phyloP scores from a whole-genome alignment of 2,888 invertebrate genomes.

The Drosophila engyochracea region DNA sequence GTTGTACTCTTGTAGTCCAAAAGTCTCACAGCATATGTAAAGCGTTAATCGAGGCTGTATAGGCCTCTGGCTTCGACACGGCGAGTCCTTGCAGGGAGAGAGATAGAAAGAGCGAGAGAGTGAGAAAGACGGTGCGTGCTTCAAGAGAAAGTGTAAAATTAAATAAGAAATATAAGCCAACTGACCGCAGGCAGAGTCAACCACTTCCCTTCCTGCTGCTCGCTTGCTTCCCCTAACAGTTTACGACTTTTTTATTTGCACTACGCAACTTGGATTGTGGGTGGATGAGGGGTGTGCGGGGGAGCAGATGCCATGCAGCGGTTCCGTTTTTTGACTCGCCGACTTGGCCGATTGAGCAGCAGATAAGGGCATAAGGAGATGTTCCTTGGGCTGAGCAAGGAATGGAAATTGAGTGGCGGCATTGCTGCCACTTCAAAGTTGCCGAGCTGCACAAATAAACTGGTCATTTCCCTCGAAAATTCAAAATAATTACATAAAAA shows the following conservation, averaged over 20 bases:
- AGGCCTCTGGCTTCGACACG: conserved; percentile 1
- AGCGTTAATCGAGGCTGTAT: conserved; percentile 40
- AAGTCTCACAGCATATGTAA: conserved; percentile 49
- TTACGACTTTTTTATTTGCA: conserved; percentile 73
- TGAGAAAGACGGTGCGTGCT: conserved; percentile 1
- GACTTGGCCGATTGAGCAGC: conserved; percentile 55
- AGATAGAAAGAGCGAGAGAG: not conserved
- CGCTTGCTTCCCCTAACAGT: conserved; percentile 22
- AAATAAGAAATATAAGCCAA: conserved; percentile 73
- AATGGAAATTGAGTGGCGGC: conserved; percentile 28
- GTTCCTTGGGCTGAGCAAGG: not conserved
- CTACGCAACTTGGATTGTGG: conserved; percentile 37
- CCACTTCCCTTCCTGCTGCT: not conserved
- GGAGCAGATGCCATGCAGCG: conserved; percentile 44
- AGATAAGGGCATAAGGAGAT: conserved; percentile 35
- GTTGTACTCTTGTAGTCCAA: conserved; percentile 6
- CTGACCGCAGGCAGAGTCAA: conserved; percentile 64
- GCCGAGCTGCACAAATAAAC: conserved; percentile 35
- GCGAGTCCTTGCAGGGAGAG: not conserved
- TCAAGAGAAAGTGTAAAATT: conserved; percentile 65
- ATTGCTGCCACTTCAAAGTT: conserved; percentile 61
- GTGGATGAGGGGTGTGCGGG: not conserved
- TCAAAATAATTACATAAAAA: conserved; percentile 67
- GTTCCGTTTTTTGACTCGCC: conserved; percentile 37
- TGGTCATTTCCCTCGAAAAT: conserved; percentile 50